Base-by-base conservation (phyloP, 1,140 invertebrate genomes). In the Oedothorax gibbosus region DNA sequence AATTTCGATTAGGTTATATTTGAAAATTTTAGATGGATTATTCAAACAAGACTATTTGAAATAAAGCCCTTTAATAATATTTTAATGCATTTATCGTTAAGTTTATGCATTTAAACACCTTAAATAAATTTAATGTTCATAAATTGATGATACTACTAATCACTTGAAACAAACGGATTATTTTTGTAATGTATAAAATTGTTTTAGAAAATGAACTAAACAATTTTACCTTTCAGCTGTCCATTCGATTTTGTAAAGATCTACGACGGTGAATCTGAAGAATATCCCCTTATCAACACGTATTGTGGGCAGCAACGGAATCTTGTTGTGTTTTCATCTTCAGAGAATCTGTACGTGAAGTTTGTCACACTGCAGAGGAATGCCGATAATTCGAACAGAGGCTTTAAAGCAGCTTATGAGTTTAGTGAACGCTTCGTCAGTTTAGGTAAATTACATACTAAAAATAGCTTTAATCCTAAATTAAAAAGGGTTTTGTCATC, bases 301-400 rank as follows among this genome's bases (percentile, higher is more conserved):
- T 99, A 99, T 90, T 99, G 98, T 91, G 98, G 98, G 86, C 97
- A 99, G 91, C 97, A 98, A 91, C 93, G 96, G 88, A 97, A 98
- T 91, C 93, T 98, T 89, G 95, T 98, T 87, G 92, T 98, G 66
- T 99, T 97, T 91, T 99, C 97, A 87, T 97, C 96, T 87, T 93
- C 95, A 88, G 94, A 96, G 89, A 93, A 94, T 87, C 92, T 99
- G 86, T 94, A 96, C 88, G 94, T 99, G 88, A 93, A 95, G 87
- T 98, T 98, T 92, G 94, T 93, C 89, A 97, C 96, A 83, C 92
- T 98, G 86, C 93, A 95, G 89, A 93, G 96, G 89, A 95, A 95
- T 88, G 95, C 96, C 87, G 96, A 96, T 90, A 95, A 95, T 85
- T 96, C 98, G 91, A 98, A 98, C 92, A 93, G 96, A 89, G 97